phyloP scores from a whole-genome alignment of 1,140 invertebrate species.

The Danaus melanippus region DNA sequence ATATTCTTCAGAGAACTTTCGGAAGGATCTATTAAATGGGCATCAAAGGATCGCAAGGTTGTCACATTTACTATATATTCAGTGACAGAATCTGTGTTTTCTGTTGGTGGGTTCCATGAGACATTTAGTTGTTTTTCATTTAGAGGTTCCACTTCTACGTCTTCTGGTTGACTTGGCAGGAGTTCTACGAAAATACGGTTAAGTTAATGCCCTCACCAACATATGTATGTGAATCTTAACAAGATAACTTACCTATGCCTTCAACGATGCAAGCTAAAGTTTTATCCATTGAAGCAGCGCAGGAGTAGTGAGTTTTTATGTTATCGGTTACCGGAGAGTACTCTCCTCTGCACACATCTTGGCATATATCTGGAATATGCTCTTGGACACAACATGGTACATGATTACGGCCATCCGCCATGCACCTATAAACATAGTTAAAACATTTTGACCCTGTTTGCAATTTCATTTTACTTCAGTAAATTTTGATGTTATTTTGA shows the following conservation, averaged over 20 bases:
- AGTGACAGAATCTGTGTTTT: conserved; percentile 76
- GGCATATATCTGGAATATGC: conserved; percentile 85
- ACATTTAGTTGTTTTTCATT: conserved; percentile 80
- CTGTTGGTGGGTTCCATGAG: conserved; percentile 77
- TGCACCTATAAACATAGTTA: conserved; percentile 59
- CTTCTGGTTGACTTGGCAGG: conserved; percentile 80
- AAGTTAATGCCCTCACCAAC: background rate
- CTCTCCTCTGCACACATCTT: conserved; percentile 87
- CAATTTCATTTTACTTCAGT: no score
- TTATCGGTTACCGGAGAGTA: conserved; percentile 88
- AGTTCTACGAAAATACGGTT: conserved; percentile 71
- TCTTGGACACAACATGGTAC: conserved; percentile 87
- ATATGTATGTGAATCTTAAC: background rate
- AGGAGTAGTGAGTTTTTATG: conserved; percentile 87
- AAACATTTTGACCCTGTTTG: background rate
- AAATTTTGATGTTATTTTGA: no score
- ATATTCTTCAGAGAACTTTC: conserved; percentile 53
- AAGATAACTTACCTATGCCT: conserved; percentile 78
- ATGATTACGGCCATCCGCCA: conserved; percentile 86
- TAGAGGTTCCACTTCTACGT: conserved; percentile 79
- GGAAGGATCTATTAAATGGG: conserved; percentile 64
- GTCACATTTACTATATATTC: conserved; percentile 83
- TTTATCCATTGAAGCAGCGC: conserved; percentile 85
- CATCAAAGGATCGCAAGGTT: conserved; percentile 77
- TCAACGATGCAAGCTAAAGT: conserved; percentile 86